Evolutionary conservation across 1,140 invertebrate species (phyloP), one percentile per base, ranked within the genome.

Genomic region (Gerris buenoi): DNA sequence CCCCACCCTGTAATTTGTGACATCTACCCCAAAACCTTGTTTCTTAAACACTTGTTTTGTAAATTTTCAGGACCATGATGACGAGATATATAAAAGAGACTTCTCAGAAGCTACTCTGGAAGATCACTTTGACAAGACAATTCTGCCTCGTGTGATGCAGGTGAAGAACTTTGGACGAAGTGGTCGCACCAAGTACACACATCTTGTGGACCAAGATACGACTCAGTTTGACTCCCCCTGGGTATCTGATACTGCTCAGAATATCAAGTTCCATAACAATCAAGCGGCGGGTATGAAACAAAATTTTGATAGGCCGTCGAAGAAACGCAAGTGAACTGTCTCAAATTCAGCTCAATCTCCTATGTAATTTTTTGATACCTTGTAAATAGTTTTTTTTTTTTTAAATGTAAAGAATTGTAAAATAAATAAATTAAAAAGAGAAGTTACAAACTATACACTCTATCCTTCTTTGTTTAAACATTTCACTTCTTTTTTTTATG

Each of bases 121-220:
- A 74, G 97, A 99, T 86, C 95, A 98, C 76, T 99, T 99, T 79
- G 95, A 99, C 76, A 99, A 99, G 78, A 96, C 95, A 59, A 90
- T 98, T 70, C 76, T 99, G 65, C 97, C 97, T 2, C 97, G 98
- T 83, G 96, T 99, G 68, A 99, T 99, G 97, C 97, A 99, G 83
- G 97, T 99, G 0, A 99, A 99, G 79, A 99, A 99, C 80, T 99
- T 99, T 81, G 97, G 97, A 22, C 85, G 97, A 18, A 97, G 96
- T 68, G 96, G 96, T 25, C 84, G 97, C 64, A 98, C 97, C 0
- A 99, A 99, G 76, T 99, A 99, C 77, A 99, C 97, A 2, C 97
- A 99, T 81, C 82, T 99, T 73, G 95, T 99, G 0, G 96, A 98
- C 79, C 97, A 99, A 80, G 97, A 99, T 76, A 99, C 97, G 0